These are phyloP conservation scores for Gymnoscelis rufifasciata DNA, from an alignment of 2,888 invertebrate genomes.

Conservation along the genomic window DNA sequence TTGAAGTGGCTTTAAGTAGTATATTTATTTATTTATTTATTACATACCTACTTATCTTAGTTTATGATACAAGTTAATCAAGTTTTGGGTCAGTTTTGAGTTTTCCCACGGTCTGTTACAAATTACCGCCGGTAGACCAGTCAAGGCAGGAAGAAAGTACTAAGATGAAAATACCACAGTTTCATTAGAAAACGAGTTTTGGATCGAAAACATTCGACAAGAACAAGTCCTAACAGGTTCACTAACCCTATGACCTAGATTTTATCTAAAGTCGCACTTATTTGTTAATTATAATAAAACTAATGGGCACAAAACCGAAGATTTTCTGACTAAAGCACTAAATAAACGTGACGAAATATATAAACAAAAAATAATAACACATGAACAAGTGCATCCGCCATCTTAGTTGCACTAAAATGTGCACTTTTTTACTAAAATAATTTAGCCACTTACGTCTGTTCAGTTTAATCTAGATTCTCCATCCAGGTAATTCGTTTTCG, in stretches of 20 bases:
- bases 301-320: no score
- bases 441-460: constrained; percentile 56
- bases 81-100: no score
- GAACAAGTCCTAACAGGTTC: constrained; percentile 61
- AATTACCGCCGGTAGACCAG: neutral
- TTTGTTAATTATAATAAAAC: constrained; percentile 8
- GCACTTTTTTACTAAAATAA: constrained; percentile 11
- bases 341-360: constrained; percentile 33
- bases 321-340: constrained; percentile 13
- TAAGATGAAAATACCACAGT: neutral
- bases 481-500: constrained; percentile 13
- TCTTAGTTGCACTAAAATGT: constrained; percentile 39
- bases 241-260: constrained; percentile 45
- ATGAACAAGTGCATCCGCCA: constrained; percentile 50
- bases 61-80: no score
- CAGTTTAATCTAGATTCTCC: constrained; percentile 18
- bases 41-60: no score
- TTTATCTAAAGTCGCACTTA: constrained; percentile 2
- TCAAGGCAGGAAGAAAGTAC: constrained; percentile 1
- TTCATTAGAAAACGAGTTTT: neutral
- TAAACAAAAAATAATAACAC: constrained; percentile 47
- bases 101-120: neutral
- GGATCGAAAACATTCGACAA: constrained; percentile 13
- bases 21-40: no score
- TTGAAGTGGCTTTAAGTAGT: no score